Base-by-base conservation (phyloP, 2,797 vertebrate genomes). In the Carapus acus region DNA sequence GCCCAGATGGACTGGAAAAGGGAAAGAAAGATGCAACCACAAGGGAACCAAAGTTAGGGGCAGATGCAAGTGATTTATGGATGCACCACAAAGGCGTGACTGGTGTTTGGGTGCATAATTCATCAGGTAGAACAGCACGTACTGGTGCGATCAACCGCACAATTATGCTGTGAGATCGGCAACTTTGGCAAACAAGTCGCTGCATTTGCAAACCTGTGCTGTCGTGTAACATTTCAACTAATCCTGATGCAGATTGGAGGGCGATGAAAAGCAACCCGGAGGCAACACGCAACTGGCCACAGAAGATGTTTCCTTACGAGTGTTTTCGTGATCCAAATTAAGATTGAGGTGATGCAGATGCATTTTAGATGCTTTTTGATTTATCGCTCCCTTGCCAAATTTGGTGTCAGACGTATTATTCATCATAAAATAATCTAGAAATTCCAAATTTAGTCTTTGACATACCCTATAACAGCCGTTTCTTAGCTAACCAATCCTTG, bases 1-100 rank as follows among this genome's bases (percentile, higher is more conserved):
- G 60, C 40, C 49, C 66, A 77, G 54, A 72, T 27, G 66, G 52
- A 56, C 2, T 27, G 42, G 62, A 49, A 54, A 43, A 43, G 56
- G 31, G 58, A 21, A 19, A 7, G 31, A 38, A 46, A 60, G 49
- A 42, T 60, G 34, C 46, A 53, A n/a, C 31, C 12, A 13, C 27
- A 21, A 37, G 15, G 22, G 41, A 53, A 15, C 6, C 9, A 19
- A 19, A 46, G 24, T 37, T 13, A 2, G 2, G 6, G 13, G 12
- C 39, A 18, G 21, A 14, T 42, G 40, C 53, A 22, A 62, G n/a
- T 23, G 46, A 40, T 49, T 2, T 6, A 33, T 13, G 9, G 14
- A 36, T n/a, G 34, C 34, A 36, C n/a, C n/a, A n/a, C 34, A 36
- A 36, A 40, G 17, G 38, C 3, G 17, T 39, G 17, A 3, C n/a